Conservation (phyloP, 2,113 vertebrate genomes). For the Tonatia bakeri region DNA sequence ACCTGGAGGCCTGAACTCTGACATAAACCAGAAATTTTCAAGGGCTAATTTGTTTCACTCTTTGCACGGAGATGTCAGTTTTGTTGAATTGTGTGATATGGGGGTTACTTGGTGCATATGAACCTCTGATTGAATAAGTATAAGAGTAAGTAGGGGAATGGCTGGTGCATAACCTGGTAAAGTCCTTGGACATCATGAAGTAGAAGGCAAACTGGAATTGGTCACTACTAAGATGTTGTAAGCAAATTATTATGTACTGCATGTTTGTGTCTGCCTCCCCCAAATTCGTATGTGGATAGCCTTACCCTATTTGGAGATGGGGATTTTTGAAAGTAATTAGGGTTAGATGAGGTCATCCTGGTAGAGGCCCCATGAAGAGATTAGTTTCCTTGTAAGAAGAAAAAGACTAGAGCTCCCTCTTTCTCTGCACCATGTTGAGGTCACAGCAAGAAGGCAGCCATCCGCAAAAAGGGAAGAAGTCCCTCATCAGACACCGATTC, state of each 20-base stretch:
- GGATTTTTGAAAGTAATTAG: not conserved
- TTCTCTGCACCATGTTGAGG: not conserved
- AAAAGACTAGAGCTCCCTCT: not conserved
- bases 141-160: not conserved
- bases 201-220: not conserved
- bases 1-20: not conserved
- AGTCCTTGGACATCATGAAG: not conserved
- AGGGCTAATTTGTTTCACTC: not conserved
- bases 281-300: not conserved
- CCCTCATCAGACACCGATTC: not conserved
- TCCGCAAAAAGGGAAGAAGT: not conserved
- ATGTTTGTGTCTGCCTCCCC: not conserved
- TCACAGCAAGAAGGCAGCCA: not conserved
- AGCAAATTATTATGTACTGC: not conserved
- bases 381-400: not conserved
- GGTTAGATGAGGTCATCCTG: not conserved
- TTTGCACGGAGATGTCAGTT: not conserved
- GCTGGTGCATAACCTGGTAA: not conserved
- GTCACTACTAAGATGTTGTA: not conserved
- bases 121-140: not conserved
- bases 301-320: not conserved
- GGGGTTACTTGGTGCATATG: not conserved
- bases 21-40: not conserved
- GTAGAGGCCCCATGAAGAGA: not conserved
- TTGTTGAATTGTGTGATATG: not conserved